Conservation (phyloP, 2,888 invertebrate species). For the Orchestes rusci region DNA sequence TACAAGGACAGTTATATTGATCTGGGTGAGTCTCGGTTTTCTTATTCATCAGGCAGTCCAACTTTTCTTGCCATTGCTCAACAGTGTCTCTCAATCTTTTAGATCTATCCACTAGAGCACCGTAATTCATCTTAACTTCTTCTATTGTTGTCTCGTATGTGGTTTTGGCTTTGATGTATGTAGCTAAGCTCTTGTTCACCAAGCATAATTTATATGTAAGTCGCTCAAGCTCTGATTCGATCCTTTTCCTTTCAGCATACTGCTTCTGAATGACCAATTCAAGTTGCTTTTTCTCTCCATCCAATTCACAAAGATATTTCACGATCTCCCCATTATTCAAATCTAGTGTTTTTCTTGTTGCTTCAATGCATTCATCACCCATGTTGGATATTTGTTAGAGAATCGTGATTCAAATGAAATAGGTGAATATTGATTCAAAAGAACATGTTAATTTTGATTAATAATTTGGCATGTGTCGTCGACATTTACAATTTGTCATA, state of each 20-base stretch:
- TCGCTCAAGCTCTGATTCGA: conserved; percentile 36
- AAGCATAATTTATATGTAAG: conserved; percentile 36
- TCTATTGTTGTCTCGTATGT: conserved; percentile 36
- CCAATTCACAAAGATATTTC: conserved; percentile 31
- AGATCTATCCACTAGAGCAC: conserved; percentile 33
- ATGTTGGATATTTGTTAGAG: too few relatives aligned
- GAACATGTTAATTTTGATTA: too few relatives aligned
- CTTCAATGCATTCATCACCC: too few relatives aligned
- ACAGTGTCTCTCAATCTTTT: conserved; percentile 26
- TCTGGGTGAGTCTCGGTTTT: conserved; percentile 37
- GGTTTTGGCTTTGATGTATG: conserved; percentile 33
- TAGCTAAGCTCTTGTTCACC: conserved; percentile 35
- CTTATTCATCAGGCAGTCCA: conserved; percentile 37
- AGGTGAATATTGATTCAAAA: too few relatives aligned
- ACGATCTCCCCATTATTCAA: conserved; percentile 36
- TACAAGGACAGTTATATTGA: too few relatives aligned
- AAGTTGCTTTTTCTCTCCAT: conserved; percentile 35
- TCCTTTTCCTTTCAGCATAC: conserved; percentile 33
- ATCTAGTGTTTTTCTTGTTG: too few relatives aligned
- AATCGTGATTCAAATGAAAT: too few relatives aligned
- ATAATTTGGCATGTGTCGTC: too few relatives aligned
- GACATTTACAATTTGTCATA: too few relatives aligned
- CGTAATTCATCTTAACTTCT: conserved; percentile 35
- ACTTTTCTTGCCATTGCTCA: conserved; percentile 28
- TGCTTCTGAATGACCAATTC: conserved; percentile 36